Evolutionary conservation across 2,113 vertebrate genomes (phyloP).

Genomic region (Cyanocitta stelleri): DNA sequence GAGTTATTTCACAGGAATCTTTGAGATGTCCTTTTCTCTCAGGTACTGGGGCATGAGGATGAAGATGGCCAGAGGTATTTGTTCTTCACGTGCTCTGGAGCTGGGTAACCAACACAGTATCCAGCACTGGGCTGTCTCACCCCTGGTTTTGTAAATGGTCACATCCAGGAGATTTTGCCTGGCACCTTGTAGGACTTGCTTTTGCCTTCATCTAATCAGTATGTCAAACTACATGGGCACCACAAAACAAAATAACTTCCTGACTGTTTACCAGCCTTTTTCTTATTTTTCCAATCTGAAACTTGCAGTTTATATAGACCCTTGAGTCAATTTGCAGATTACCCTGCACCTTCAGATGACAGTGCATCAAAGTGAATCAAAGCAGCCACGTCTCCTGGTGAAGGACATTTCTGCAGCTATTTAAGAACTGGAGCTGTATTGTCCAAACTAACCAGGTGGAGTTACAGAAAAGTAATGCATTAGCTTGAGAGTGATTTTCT

Average conservation of each 20-base stretch:
- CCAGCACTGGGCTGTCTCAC: background rate
- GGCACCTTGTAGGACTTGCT: background rate
- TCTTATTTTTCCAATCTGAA: background rate
- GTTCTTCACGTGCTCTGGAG: background rate
- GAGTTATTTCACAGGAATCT: background rate
- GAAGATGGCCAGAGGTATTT: background rate
- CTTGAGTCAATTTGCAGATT: background rate
- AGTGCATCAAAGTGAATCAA: background rate
- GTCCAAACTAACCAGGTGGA: background rate
- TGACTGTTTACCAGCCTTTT: background rate
- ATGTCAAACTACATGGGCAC: background rate
- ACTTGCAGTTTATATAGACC: background rate
- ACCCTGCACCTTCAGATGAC: background rate
- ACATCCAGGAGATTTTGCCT: background rate
- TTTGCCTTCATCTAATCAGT: background rate
- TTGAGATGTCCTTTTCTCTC: background rate
- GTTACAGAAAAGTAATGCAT: background rate
- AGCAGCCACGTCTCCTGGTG: background rate
- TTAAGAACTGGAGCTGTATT: background rate
- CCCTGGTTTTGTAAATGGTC: background rate
- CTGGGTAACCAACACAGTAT: background rate
- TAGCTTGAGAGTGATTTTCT: background rate
- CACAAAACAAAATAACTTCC: background rate
- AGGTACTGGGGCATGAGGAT: background rate
- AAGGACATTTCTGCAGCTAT: background rate